Base-by-base conservation (phyloP, 2,888 invertebrate genomes). In the Lottia gigantea region DNA sequence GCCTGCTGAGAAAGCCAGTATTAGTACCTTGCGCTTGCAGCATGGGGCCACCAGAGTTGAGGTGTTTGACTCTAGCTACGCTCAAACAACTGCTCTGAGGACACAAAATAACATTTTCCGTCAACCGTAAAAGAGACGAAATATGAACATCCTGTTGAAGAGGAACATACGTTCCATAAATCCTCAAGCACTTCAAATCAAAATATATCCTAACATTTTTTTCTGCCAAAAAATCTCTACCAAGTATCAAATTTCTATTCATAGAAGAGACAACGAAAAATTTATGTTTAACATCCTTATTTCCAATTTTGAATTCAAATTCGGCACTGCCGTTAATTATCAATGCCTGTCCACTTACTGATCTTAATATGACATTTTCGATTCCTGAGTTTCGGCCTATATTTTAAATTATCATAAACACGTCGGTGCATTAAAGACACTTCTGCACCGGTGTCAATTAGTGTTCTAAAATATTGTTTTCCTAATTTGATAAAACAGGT, bases 401-500 rank as follows among this genome's bases (percentile, higher is more conserved):
- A 49, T 11, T 16, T 49, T 19, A 49, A 19, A 19, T 1, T 19
- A 8, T 16, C 11, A 49, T 49, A 49, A 19, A 49, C 19, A 16
- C 49, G 16, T 49, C 49, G 49, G n/a, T 49, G 49, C 49, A 49
- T 49, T n/a, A 12, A 19, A 19, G 49, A 49, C 6, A 16, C 15
- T 45, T 65, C 65, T 19, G 65, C 45, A 40, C 46, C 65, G 11
- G 65, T 45, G 19, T 46, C 65, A 45, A 65, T 16, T 16, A 65
- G 46, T 3, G 11, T 11, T 12, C 49, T n/a, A n/a, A n/a, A 49
- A 49, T n/a, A 49, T 49, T 49, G 49, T 49, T 19, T 0, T 49
- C 19, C 49, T 15, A 49, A n/a, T 49, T 49, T 49, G 16, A 49
- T 19, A 16, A 49, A 49, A 23, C 46, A n/a, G 8, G 45, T 45